These are phyloP conservation scores for Leptinotarsa undecemlineata DNA, from an alignment of 1,140 invertebrate species.

Conservation along the genomic window DNA sequence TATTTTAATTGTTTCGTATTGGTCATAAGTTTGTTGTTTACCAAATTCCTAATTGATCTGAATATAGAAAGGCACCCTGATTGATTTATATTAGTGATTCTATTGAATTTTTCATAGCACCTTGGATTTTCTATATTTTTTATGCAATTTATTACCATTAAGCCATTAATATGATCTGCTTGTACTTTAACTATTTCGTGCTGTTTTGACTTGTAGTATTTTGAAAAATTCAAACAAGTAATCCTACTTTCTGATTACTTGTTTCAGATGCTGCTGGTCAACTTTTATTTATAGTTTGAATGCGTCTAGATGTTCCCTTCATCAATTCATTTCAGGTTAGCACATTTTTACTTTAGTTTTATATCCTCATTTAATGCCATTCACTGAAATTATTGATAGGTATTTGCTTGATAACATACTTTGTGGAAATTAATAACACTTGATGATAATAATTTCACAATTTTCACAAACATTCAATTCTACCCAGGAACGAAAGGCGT, in stretches of 20 bases:
- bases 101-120: no score
- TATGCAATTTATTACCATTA: neutral
- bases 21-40: no score
- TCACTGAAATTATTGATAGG: neutral
- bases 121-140: no score
- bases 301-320: conserved; percentile 16
- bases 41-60: no score
- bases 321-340: conserved; percentile 15
- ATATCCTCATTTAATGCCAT: neutral
- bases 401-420: no score
- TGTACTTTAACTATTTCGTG: neutral
- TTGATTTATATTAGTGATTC: no score
- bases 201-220: neutral
- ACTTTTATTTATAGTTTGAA: conserved; percentile 20
- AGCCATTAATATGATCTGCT: conserved; percentile 3
- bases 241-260: conserved; percentile 23
- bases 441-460: no score
- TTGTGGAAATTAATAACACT: no score
- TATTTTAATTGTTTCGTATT: no score
- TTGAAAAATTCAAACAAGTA: conserved; percentile 13
- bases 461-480: no score
- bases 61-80: no score
- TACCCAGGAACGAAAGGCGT: no score
- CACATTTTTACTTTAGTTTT: conserved; percentile 1
- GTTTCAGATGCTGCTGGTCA: conserved; percentile 22